A percentile compares a stretch with the other conserved stretches of the same genome.
Evolutionary conservation across 2,888 invertebrate genomes (phyloP).

Genomic region (Lasioglossum zephyrum): DNA sequence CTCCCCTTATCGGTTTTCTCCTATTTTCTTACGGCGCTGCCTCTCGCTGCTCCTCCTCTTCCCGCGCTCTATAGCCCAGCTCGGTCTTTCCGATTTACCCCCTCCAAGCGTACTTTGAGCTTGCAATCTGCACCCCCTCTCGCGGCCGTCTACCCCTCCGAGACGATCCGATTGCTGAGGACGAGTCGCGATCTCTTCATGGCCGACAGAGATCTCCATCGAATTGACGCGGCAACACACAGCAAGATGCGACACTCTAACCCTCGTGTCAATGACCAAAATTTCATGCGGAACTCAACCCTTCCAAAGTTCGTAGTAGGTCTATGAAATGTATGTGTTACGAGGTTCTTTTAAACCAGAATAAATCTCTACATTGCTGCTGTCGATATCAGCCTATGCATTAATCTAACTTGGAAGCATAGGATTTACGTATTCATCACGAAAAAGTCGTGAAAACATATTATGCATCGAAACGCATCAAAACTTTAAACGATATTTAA

Average conservation of each 20-base stretch:
- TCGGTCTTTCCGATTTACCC: background rate
- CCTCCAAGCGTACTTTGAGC: background rate
- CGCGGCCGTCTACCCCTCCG: constrained; percentile 59
- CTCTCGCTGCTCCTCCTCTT: background rate
- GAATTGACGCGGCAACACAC: constrained; percentile 39
- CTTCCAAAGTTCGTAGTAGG: too few relatives aligned
- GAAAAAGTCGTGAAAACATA: too few relatives aligned
- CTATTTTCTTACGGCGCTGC: background rate
- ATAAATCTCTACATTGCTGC: too few relatives aligned
- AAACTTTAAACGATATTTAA: too few relatives aligned
- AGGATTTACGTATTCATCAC: too few relatives aligned
- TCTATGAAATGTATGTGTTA: too few relatives aligned
- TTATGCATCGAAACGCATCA: too few relatives aligned
- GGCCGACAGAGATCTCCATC: constrained; percentile 38
- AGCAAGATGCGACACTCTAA: background rate
- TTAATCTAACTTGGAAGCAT: too few relatives aligned
- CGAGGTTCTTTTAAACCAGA: too few relatives aligned
- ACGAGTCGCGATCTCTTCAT: constrained; percentile 49
- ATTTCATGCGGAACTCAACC: background rate
- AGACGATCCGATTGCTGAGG: constrained; percentile 21
- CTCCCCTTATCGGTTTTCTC: background rate
- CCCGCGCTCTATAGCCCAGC: background rate
- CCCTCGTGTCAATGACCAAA: background rate
- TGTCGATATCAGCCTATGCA: too few relatives aligned
- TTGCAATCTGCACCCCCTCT: constrained; percentile 28